Evolutionary conservation across 2,797 vertebrate genomes (phyloP).

Genomic region (Brachyrhaphis roseni): DNA sequence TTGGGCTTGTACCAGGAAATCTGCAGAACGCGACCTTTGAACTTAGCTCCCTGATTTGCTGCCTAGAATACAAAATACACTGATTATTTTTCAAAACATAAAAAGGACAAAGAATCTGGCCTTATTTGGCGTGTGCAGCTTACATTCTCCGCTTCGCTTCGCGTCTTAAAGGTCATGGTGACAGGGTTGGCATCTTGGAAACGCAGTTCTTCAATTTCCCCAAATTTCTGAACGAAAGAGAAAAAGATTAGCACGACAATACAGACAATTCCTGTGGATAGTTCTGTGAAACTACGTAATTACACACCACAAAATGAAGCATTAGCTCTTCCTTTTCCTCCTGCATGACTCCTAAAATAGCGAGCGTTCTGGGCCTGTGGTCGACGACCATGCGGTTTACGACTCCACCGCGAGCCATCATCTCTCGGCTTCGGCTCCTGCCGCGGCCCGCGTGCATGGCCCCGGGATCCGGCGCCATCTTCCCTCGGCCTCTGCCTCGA

Average conservation of each 20-base stretch:
- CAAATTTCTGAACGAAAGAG: slow-evolving; percentile 84
- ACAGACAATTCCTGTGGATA: background rate
- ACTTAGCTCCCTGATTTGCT: slow-evolving; percentile 95
- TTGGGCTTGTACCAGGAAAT: slow-evolving; percentile 99
- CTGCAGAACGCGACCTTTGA: slow-evolving; percentile 94
- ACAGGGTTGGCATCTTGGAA: slow-evolving; percentile 89
- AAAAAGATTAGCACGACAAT: background rate
- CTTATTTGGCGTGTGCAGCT: slow-evolving; percentile 49
- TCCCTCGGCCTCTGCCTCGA: slow-evolving; percentile 87
- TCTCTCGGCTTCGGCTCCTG: slow-evolving; percentile 88
- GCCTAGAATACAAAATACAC: slow-evolving; percentile 74
- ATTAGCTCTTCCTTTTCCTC: slow-evolving; percentile 95
- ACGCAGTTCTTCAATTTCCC: slow-evolving; percentile 89
- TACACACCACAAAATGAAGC: slow-evolving; percentile 94
- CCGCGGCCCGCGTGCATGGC: slow-evolving; percentile 79
- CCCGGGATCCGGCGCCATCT: slow-evolving; percentile 84
- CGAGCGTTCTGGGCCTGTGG: slow-evolving; percentile 90
- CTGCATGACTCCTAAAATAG: slow-evolving; percentile 87
- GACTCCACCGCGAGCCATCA: slow-evolving; percentile 80
- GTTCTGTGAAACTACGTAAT: background rate
- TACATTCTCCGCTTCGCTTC: slow-evolving; percentile 91
- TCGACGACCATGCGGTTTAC: slow-evolving; percentile 94
- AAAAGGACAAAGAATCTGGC: background rate
- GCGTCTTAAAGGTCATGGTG: slow-evolving; percentile 89
- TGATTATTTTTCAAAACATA: background rate